phyloP scores from a whole-genome alignment of 2,113 vertebrate species.

The Picathartes gymnocephalus region DNA sequence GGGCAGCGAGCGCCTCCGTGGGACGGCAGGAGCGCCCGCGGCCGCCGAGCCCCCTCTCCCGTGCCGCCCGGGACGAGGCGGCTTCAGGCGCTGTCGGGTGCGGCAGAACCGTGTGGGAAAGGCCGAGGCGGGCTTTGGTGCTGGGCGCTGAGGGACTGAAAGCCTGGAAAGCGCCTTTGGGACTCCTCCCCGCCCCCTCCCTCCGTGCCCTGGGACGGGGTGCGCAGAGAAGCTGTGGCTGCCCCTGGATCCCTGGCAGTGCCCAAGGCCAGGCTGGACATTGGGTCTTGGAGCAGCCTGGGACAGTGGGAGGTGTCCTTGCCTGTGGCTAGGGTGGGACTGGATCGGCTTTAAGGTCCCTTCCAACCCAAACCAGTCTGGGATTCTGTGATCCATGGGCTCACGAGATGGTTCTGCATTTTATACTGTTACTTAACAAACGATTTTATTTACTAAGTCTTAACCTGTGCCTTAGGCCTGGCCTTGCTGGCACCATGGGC shows the following conservation, averaged over 20 bases:
- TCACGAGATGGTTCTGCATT: neutral
- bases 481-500: neutral
- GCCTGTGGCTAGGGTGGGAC: neutral
- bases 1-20: neutral
- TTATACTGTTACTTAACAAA: neutral
- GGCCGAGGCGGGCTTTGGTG: neutral
- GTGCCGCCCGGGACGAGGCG: no score
- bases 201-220: neutral
- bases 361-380: neutral
- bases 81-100: neutral
- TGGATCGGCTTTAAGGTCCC: no score
- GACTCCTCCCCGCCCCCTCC: neutral
- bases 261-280: neutral
- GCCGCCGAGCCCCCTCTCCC: neutral
- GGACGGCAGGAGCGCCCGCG: no score
- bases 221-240: neutral
- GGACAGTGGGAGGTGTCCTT: neutral
- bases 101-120: neutral
- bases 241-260: neutral
- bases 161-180: neutral
- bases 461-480: neutral
- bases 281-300: neutral
- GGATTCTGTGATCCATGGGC: neutral
- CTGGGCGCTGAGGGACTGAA: neutral
- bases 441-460: neutral